phyloP scores from a whole-genome alignment of 2,113 vertebrate genomes.

The Podarcis muralis region DNA sequence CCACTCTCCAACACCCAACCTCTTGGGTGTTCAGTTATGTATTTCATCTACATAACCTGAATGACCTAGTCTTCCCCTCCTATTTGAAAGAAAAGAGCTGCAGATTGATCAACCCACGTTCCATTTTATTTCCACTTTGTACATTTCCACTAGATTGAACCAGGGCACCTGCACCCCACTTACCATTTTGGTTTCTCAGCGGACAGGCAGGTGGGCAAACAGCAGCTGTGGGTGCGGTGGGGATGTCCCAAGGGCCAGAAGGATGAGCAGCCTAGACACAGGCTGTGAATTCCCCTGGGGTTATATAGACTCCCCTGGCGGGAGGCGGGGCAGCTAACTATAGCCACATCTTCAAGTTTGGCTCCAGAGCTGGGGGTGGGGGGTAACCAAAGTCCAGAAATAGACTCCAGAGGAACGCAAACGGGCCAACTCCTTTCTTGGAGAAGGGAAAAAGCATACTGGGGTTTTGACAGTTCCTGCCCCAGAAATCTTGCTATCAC shows the following conservation, averaged over 20 bases:
- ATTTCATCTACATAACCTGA: neutral
- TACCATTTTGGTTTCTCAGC: slow-evolving; percentile 66
- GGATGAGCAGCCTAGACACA: slow-evolving; percentile 27
- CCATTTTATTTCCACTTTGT: neutral
- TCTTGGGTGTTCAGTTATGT: neutral
- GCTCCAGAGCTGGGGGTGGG: slow-evolving; percentile 38
- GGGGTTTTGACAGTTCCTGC: neutral
- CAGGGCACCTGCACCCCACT: slow-evolving; percentile 43
- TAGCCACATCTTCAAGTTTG: slow-evolving; percentile 63
- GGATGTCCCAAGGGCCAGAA: slow-evolving; percentile 39
- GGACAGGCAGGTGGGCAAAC: slow-evolving; percentile 27
- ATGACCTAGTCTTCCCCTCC: neutral
- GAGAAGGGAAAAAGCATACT: slow-evolving; percentile 48
- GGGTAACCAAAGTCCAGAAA: slow-evolving; percentile 17
- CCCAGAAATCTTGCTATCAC: neutral
- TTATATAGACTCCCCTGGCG: slow-evolving; percentile 69
- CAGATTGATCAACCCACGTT: neutral
- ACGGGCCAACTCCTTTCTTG: slow-evolving; percentile 74
- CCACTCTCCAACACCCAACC: neutral
- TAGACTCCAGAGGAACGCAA: slow-evolving; percentile 73
- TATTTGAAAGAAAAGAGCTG: neutral
- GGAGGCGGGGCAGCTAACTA: slow-evolving; percentile 63
- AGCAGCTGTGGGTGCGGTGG: slow-evolving; percentile 44
- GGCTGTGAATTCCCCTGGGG: slow-evolving; percentile 40
- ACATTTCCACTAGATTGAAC: neutral